Evolutionary conservation across 2,888 invertebrate genomes (phyloP).

Genomic region (Catocala nupta): DNA sequence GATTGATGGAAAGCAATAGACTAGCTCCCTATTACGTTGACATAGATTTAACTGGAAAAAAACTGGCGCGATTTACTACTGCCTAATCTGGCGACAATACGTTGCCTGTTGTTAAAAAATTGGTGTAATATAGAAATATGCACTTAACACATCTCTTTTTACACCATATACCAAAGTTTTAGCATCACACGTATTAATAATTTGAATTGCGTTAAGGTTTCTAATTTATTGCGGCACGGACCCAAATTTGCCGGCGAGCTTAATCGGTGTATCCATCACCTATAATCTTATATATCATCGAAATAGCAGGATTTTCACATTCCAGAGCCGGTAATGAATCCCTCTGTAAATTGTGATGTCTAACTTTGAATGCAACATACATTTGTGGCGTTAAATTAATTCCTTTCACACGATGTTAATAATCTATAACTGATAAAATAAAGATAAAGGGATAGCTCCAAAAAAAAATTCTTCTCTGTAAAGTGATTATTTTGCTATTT

Average conservation of each 20-base stretch:
- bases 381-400: no score
- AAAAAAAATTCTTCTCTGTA: no score
- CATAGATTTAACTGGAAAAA: no score
- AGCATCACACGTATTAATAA: neutral
- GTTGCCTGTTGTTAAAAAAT: neutral
- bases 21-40: no score
- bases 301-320: neutral
- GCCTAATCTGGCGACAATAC: neutral
- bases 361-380: no score
- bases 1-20: no score
- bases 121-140: neutral
- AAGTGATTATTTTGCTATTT: no score
- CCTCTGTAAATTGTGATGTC: constrained; percentile 1
- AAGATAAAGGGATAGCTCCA: no score
- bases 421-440: no score
- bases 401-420: no score
- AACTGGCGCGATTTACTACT: no score
- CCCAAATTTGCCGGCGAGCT: neutral
- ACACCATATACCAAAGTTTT: neutral
- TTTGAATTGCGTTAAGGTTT: constrained; percentile 1
- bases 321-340: neutral
- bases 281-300: neutral
- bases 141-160: neutral
- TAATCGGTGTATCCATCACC: neutral
- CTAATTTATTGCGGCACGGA: neutral